Percentiles rank a stretch among this genome's conserved stretches.
Evolutionary conservation across 1,140 invertebrate species (phyloP).

Genomic region (Ctenoplectra terminalis): DNA sequence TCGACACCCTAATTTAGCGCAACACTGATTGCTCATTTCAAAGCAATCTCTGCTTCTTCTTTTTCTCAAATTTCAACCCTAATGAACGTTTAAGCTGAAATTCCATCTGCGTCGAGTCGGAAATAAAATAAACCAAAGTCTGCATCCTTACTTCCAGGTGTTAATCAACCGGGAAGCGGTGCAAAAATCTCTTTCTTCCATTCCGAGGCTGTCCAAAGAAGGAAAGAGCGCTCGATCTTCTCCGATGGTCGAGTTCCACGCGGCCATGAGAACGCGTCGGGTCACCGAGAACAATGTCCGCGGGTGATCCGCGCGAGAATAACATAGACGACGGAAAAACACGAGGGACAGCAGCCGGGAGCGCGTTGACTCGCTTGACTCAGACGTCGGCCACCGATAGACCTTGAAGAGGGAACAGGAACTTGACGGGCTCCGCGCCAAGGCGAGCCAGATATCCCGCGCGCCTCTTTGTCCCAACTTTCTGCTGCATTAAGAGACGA

Average conservation of each 20-base stretch:
- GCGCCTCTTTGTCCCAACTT: conserved; percentile 40
- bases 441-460: conserved; percentile 65
- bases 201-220: neutral
- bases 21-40: neutral
- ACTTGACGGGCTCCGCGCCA: conserved; percentile 56
- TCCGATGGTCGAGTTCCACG: neutral
- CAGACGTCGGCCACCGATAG: conserved; percentile 44
- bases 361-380: conserved; percentile 69
- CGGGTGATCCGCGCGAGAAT: conserved; percentile 34
- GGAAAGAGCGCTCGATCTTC: neutral
- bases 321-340: conserved; percentile 34
- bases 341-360: conserved; percentile 1
- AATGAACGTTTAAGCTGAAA: no score
- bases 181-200: neutral
- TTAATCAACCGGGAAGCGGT: neutral
- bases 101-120: no score
- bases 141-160: neutral
- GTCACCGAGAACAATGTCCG: conserved; percentile 25
- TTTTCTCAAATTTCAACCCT: no score
- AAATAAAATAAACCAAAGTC: neutral
- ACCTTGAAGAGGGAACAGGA: conserved; percentile 73
- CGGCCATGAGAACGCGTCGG: conserved; percentile 25
- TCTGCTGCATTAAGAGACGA: neutral
- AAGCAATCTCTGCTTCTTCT: neutral
- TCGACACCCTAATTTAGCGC: neutral